Base-by-base conservation (phyloP, 2,113 vertebrate species). In the Centropristis striata region DNA sequence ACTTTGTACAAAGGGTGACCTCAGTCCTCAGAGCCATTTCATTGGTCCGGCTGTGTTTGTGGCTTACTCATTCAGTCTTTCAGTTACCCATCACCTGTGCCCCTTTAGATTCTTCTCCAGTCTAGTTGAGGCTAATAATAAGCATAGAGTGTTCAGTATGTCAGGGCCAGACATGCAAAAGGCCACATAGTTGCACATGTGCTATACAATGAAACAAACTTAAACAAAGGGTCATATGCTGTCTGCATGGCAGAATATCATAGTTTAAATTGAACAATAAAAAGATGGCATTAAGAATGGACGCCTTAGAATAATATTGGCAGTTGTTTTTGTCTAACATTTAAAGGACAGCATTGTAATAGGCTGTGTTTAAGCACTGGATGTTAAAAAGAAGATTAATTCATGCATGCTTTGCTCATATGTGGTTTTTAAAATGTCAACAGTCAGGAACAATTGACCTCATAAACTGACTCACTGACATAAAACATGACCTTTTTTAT, bases 41-140 rank as follows among this genome's bases (percentile, higher is more conserved):
- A 93, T 88, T 94, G 93, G 93, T 86, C 78, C 41, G 71, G 51
- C 37, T 54, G 53, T 58, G 74, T 87, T 86, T 86, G 80, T 76
- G 76, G 90, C 50, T 94, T 90, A 95, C 87, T 93, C 84, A 94
- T 95, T 95, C 15, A 71, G 63, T 81, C 41, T 73, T 54, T 81
- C 25, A 58, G 90, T 93, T 88, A 88, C 73, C 79, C 85, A 86
- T 92, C 75, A 90, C 78, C 50, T 80, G 58, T 73, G 59, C 37
- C 50, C 28, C 60, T 71, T 32, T 21, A 64, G 42, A 85, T 54
- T 21, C 20, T 60, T 80, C 75, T 84, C 57, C 13, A 53, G 74
- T 82, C 55, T 32, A 51, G 78, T 49, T 63, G 21, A 68, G 66
- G 82, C 75, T 91, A 94, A 94, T 93, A 71, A 93, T 91, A 88